phyloP scores from a whole-genome alignment of 2,797 vertebrate species.

The Ctenopoma kingsleyae region DNA sequence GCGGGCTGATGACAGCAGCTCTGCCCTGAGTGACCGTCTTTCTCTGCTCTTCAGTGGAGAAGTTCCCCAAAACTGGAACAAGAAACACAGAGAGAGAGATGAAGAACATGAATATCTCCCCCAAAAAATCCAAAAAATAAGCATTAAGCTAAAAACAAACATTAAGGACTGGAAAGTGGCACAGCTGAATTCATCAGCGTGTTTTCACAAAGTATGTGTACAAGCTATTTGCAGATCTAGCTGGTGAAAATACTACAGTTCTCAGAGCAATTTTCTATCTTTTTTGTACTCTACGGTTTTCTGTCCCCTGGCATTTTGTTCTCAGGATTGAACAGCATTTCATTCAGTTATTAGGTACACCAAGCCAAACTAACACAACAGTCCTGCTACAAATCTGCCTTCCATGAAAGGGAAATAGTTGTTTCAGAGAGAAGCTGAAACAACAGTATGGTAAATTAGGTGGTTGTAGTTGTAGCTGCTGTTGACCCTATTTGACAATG shows the following conservation, averaged over 20 bases:
- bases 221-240: neutral
- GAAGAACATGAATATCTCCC: neutral
- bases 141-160: neutral
- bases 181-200: neutral
- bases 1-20: conserved; percentile 87
- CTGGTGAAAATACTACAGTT: neutral
- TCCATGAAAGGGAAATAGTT: neutral
- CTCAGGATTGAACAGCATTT: neutral
- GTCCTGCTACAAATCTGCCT: neutral
- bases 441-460: neutral
- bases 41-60: conserved; percentile 85
- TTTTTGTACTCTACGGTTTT: neutral
- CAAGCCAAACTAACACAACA: neutral
- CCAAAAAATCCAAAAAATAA: neutral
- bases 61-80: conserved; percentile 89
- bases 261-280: neutral
- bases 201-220: neutral
- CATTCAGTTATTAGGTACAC: neutral
- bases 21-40: conserved; percentile 86
- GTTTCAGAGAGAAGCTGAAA: neutral
- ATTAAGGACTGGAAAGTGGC: neutral
- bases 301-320: neutral
- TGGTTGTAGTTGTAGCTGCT: neutral
- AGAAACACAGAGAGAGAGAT: neutral
- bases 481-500: neutral